A percentile compares a stretch with the other conserved stretches of the same genome.
phyloP scores from a whole-genome alignment of 2,113 vertebrate genomes.

The Spheniscus mendiculus region DNA sequence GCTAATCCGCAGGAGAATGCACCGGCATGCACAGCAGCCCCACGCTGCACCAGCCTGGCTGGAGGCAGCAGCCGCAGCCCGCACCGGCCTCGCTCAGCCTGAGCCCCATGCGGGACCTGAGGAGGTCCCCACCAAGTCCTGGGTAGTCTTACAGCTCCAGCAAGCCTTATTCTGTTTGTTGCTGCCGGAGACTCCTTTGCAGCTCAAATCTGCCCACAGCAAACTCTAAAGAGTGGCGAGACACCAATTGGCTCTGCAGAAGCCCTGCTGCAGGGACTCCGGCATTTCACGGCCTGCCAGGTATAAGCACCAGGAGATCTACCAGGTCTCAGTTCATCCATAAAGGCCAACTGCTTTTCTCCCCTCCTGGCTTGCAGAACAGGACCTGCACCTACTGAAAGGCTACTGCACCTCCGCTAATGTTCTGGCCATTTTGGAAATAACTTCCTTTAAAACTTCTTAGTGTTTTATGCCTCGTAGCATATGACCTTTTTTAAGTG shows the following conservation, averaged over 20 bases:
- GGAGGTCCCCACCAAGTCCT: neutral
- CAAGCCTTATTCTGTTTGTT: neutral
- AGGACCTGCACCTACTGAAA: neutral
- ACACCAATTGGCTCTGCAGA: neutral
- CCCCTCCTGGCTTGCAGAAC: neutral
- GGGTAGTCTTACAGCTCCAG: neutral
- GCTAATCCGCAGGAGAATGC: neutral
- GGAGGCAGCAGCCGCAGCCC: accelerated
- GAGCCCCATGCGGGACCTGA: neutral
- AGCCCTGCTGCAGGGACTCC: neutral
- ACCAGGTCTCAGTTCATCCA: neutral
- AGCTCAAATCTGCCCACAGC: neutral
- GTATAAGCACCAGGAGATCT: neutral
- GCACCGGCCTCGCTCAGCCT: accelerated
- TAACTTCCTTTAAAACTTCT: neutral
- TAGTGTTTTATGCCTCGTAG: neutral
- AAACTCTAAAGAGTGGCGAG: neutral
- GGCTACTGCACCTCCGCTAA: neutral
- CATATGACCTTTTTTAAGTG: neutral
- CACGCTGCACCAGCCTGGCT: accelerated
- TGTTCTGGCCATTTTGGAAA: neutral
- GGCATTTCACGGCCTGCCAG: neutral
- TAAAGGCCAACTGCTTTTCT: neutral
- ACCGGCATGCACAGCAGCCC: accelerated
- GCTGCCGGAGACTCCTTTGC: neutral